Percentiles rank a stretch among this genome's conserved stretches.
Conservation (phyloP, 2,888 invertebrate species). For the Volucella inanis region DNA sequence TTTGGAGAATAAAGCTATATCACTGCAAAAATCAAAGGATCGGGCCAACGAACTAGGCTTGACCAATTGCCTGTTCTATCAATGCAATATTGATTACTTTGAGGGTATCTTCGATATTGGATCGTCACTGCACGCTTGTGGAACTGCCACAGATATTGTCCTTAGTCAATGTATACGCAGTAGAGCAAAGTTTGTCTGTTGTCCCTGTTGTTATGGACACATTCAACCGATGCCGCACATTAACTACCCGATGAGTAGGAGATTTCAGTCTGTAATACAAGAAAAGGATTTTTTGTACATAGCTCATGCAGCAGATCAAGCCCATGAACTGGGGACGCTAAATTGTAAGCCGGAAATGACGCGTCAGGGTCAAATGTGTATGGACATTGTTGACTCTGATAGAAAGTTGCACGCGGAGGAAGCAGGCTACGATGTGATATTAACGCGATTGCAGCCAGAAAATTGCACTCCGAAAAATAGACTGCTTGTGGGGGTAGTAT, state of each 20-base stretch:
- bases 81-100: slow-evolving; percentile 96
- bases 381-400: slow-evolving; percentile 95
- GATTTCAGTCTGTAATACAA: slow-evolving; percentile 83
- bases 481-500: slow-evolving; percentile 79
- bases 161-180: slow-evolving; percentile 91
- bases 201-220: slow-evolving; percentile 97
- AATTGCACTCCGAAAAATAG: slow-evolving; percentile 95
- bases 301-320: slow-evolving; percentile 96
- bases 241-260: slow-evolving; percentile 91
- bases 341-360: slow-evolving; percentile 81
- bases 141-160: slow-evolving; percentile 96
- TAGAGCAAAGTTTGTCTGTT: slow-evolving; percentile 92
- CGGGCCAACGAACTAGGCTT: slow-evolving; percentile 88
- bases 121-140: slow-evolving; percentile 95
- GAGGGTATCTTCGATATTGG: slow-evolving; percentile 92
- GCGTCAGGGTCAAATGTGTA: slow-evolving; percentile 92
- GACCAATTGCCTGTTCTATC: slow-evolving; percentile 90
- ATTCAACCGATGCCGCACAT: slow-evolving; percentile 89
- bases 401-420: slow-evolving; percentile 90
- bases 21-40: slow-evolving; percentile 88
- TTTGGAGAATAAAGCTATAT: slow-evolving; percentile 96
- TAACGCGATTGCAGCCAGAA: slow-evolving; percentile 90
- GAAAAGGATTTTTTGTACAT: slow-evolving; percentile 89
- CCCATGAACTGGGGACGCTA: slow-evolving; percentile 86
- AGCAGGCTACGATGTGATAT: slow-evolving; percentile 88